These are phyloP conservation scores for Diplodus puntazzo DNA, from an alignment of 2,797 vertebrate species.

Conservation along the genomic window DNA sequence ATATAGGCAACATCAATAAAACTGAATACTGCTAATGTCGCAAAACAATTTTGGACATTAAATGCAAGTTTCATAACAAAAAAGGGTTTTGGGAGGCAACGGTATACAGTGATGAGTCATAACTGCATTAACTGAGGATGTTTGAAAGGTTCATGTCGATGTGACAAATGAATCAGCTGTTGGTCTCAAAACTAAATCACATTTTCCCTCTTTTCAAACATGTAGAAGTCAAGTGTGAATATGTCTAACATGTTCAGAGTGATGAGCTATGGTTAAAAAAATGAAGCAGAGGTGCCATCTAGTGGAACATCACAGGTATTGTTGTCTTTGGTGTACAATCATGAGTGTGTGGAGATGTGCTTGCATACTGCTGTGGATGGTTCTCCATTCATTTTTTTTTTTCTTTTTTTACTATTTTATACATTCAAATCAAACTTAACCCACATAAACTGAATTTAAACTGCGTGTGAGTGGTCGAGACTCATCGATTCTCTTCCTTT, in stretches of 20 bases:
- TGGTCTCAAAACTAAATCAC: background rate
- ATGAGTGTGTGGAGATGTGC: background rate
- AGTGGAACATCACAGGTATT: conserved; percentile 17
- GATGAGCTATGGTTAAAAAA: background rate
- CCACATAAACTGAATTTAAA: background rate
- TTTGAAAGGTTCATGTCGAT: background rate
- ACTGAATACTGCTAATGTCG: fast-evolving
- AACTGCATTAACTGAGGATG: too few species aligned
- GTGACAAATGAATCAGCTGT: background rate
- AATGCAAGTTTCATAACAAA: background rate
- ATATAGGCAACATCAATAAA: background rate
- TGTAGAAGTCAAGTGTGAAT: background rate
- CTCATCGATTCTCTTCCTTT: too few species aligned
- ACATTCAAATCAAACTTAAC: background rate
- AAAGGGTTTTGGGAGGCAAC: background rate
- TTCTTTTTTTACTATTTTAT: background rate
- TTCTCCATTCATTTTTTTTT: too few species aligned
- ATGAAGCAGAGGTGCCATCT: conserved; percentile 35
- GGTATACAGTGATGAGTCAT: background rate
- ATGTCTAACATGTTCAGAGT: background rate
- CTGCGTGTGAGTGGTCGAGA: too few species aligned
- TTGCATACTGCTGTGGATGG: background rate
- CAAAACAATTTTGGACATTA: background rate
- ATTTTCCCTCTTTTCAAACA: background rate
- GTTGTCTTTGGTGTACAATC: too few species aligned